These are phyloP conservation scores for Brachypodius melanocephalos DNA, from an alignment of 2,113 vertebrate species.

Conservation along the genomic window DNA sequence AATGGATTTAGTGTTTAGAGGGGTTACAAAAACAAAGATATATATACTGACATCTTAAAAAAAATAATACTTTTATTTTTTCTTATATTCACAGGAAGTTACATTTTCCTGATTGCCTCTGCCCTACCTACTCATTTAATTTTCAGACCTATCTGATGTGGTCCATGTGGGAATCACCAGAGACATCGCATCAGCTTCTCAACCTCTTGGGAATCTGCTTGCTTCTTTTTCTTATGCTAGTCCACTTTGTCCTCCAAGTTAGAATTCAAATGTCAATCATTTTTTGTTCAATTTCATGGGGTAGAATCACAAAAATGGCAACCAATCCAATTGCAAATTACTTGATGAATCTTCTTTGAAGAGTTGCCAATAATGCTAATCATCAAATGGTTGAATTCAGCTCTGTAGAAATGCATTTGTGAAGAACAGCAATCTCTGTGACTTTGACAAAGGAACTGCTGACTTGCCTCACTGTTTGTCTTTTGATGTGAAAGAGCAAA, in stretches of 20 bases:
- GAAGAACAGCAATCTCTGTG: constrained; percentile 95
- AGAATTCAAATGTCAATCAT: constrained; percentile 80
- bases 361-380: constrained; percentile 97
- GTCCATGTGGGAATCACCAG: constrained; percentile 41
- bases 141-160: neutral
- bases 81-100: neutral
- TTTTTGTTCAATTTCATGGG: constrained; percentile 78
- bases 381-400: constrained; percentile 87
- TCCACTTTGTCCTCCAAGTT: constrained; percentile 66
- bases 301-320: constrained; percentile 79
- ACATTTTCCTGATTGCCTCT: neutral
- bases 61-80: neutral
- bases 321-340: constrained; percentile 82
- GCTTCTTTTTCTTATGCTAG: constrained; percentile 46
- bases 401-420: constrained; percentile 88
- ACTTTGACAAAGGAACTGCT: constrained; percentile 99
- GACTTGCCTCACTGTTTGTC: constrained; percentile 98
- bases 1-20: neutral
- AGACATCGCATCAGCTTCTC: neutral
- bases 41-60: neutral
- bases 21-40: neutral
- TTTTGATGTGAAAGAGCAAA: constrained; percentile 99
- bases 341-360: constrained; percentile 94
- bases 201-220: constrained; percentile 35
- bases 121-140: neutral